Evolutionary conservation across 2,797 vertebrate genomes (phyloP).

Genomic region (Chelon labrosus): DNA sequence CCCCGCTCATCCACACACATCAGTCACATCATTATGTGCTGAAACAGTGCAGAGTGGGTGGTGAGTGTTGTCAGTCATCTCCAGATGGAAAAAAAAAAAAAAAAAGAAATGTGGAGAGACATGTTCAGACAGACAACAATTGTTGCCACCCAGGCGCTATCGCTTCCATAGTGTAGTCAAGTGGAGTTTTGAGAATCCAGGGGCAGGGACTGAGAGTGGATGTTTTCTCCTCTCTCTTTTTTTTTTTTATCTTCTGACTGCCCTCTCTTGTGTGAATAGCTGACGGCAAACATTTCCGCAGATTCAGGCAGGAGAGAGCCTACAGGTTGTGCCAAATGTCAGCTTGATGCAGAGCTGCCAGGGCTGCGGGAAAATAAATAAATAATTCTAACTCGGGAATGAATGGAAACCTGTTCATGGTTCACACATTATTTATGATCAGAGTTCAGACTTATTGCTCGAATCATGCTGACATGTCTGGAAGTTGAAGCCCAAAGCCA

Average conservation of each 20-base stretch:
- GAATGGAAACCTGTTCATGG: constrained; percentile 23
- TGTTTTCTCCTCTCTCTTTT: constrained; percentile 32
- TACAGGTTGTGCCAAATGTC: constrained; percentile 58
- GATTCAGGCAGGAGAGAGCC: constrained; percentile 40
- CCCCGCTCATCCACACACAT: constrained; percentile 68
- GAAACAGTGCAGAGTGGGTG: constrained; percentile 70
- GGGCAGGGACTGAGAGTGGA: constrained; percentile 44
- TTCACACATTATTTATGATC: constrained; percentile 10
- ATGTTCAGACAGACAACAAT: constrained; percentile 65
- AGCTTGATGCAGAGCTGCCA: constrained; percentile 27
- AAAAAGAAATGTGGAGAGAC: constrained; percentile 44
- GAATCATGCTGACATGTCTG: neutral
- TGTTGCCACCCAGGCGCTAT: constrained; percentile 55
- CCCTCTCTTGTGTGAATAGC: constrained; percentile 51
- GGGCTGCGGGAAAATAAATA: constrained; percentile 5
- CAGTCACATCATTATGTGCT: constrained; percentile 72
- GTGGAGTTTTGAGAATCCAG: constrained; percentile 59
- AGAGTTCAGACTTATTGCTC: constrained; percentile 1
- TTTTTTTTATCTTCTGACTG: constrained; percentile 54
- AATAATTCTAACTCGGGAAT: neutral
- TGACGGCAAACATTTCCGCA: constrained; percentile 46
- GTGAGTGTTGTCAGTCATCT: constrained; percentile 72
- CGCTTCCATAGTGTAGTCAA: constrained; percentile 55
- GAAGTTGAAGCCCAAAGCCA: neutral
- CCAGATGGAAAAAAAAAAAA: constrained; percentile 45